Percentiles rank a stretch among this genome's conserved stretches.
Evolutionary conservation across 2,113 vertebrate genomes (phyloP).

Genomic region (Lagopus muta): DNA sequence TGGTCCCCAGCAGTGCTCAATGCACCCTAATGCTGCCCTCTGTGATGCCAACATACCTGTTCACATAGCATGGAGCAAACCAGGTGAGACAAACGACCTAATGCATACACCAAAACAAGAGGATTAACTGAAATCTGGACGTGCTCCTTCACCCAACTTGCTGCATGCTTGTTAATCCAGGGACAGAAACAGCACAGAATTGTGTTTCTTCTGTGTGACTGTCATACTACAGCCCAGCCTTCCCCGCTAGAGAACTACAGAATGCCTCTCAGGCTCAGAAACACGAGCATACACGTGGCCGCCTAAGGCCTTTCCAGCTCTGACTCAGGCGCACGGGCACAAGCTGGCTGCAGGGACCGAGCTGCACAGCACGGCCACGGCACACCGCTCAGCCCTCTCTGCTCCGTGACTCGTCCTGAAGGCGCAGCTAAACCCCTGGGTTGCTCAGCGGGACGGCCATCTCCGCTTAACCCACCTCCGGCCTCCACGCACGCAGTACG

Average conservation of each 20-base stretch:
- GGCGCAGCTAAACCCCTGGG: too few species aligned
- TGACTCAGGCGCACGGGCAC: not conserved
- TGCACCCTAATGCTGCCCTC: not conserved
- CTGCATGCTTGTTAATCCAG: not conserved
- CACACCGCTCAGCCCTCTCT: accelerated
- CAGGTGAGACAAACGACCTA: not conserved
- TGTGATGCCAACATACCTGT: not conserved
- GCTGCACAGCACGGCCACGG: accelerated
- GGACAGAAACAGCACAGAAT: not conserved
- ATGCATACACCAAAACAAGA: not conserved
- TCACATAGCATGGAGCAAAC: accelerated
- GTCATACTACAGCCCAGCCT: not conserved
- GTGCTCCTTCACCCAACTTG: not conserved
- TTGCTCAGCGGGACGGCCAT: too few species aligned
- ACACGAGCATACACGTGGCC: accelerated
- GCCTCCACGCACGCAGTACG: accelerated
- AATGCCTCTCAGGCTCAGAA: not conserved
- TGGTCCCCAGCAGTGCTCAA: accelerated
- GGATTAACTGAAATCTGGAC: not conserved
- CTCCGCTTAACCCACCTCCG: accelerated
- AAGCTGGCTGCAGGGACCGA: not conserved
- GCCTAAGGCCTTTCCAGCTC: too few species aligned
- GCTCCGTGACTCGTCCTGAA: too few species aligned
- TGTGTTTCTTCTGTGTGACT: not conserved
- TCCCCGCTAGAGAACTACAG: not conserved